phyloP scores from a whole-genome alignment of 2,797 vertebrate species.

The Tangara arthus region DNA sequence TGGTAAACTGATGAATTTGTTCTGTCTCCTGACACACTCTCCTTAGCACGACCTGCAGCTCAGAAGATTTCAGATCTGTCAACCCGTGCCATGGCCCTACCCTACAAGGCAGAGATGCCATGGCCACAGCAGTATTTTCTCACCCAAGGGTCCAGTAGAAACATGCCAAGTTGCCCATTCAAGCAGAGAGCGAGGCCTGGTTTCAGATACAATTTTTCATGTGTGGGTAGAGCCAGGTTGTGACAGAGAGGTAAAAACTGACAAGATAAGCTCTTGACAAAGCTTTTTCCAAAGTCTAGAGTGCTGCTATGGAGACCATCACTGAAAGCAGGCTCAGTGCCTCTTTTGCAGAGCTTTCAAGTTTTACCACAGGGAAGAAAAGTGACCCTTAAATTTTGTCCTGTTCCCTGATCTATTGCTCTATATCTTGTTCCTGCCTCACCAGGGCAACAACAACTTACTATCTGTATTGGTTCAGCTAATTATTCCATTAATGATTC shows the following conservation, averaged over 20 bases:
- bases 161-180: not conserved
- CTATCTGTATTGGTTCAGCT: not conserved
- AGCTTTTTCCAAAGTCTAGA: not conserved
- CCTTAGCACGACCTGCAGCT: not conserved
- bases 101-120: not conserved
- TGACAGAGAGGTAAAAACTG: not conserved
- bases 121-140: not conserved
- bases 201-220: not conserved
- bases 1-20: not conserved
- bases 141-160: not conserved
- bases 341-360: not conserved
- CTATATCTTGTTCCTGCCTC: not conserved
- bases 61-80: not conserved
- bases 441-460: not conserved
- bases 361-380: not conserved
- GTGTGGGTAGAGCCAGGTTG: not conserved
- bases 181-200: not conserved
- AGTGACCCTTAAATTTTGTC: not conserved
- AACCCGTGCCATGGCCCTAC: not conserved
- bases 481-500: conserved; percentile 15
- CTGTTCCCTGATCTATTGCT: not conserved
- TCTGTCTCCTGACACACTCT: not conserved
- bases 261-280: not conserved
- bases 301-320: not conserved
- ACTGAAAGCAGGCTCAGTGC: not conserved